phyloP scores from a whole-genome alignment of 2,888 invertebrate genomes.

The Anoplius nigerrimus region DNA sequence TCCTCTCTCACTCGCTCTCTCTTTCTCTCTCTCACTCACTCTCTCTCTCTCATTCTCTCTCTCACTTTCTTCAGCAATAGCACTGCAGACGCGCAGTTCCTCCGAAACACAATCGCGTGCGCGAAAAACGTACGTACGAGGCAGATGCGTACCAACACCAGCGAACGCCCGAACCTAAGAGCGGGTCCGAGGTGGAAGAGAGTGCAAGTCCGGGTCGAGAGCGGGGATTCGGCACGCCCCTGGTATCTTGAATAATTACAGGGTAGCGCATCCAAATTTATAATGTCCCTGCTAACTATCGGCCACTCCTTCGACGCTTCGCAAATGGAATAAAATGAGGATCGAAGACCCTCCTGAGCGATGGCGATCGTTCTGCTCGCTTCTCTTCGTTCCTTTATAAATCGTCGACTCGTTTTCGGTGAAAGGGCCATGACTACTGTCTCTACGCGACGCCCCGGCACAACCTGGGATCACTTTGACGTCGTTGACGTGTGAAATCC shows the following conservation, averaged over 20 bases:
- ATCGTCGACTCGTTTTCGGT: constrained; percentile 44
- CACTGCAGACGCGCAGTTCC: no score
- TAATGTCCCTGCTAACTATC: constrained; percentile 64
- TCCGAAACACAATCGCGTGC: no score
- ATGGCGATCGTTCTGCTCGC: constrained; percentile 18
- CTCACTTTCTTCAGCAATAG: no score
- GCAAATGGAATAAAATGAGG: constrained; percentile 11
- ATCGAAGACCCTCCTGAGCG: constrained; percentile 19
- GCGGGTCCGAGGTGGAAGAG: constrained; percentile 3
- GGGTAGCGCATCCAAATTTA: constrained; percentile 61
- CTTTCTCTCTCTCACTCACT: background rate
- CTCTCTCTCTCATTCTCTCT: background rate
- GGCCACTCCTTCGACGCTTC: constrained; percentile 50
- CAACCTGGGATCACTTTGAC: no score
- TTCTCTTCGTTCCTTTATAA: constrained; percentile 36
- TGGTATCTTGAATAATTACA: constrained; percentile 60
- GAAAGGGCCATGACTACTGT: constrained; percentile 51
- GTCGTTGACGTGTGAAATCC: no score
- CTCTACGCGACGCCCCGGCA: constrained; percentile 15
- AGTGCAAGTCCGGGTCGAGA: constrained; percentile 12
- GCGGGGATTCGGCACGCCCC: constrained; percentile 48
- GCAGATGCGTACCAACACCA: constrained; percentile 22
- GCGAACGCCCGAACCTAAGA: constrained; percentile 1
- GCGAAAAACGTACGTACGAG: constrained; percentile 11
- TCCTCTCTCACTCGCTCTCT: background rate